Percentiles rank a stretch among this genome's conserved stretches.
These are phyloP conservation scores for Ochotona princeps DNA, from an alignment of 2,113 vertebrate genomes.

Conservation along the genomic window DNA sequence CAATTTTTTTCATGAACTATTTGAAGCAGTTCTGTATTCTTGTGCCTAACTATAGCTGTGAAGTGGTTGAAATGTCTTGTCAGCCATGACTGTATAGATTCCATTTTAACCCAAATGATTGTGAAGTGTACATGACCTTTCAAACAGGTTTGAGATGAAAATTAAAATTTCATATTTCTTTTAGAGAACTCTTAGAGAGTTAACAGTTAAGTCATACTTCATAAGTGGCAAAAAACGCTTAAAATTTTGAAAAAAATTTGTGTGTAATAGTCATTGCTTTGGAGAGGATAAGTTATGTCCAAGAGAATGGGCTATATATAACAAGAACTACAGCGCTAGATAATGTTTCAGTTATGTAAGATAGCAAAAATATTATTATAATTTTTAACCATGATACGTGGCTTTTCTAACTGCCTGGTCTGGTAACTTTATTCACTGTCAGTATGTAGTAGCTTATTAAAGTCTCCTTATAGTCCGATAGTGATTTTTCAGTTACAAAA, in stretches of 20 bases:
- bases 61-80: constrained; percentile 54
- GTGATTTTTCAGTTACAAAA: constrained; percentile 65
- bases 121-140: neutral
- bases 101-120: constrained; percentile 34
- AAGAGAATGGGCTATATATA: neutral
- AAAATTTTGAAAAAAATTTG: constrained; percentile 43
- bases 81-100: constrained; percentile 18
- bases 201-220: constrained; percentile 26
- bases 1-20: too few relatives aligned
- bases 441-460: constrained; percentile 68
- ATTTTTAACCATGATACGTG: constrained; percentile 44
- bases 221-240: constrained; percentile 35
- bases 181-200: constrained; percentile 30
- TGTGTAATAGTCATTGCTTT: neutral
- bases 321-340: constrained; percentile 37
- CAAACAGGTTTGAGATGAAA: constrained; percentile 11
- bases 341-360: constrained; percentile 60
- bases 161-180: constrained; percentile 49
- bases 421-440: constrained; percentile 33
- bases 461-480: constrained; percentile 43
- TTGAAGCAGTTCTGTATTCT: neutral
- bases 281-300: constrained; percentile 36
- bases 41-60: constrained; percentile 30
- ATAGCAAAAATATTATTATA: constrained; percentile 9
- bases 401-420: constrained; percentile 21